Conservation (phyloP, 2,797 vertebrate genomes). For the Leucoraja ocellata region DNA sequence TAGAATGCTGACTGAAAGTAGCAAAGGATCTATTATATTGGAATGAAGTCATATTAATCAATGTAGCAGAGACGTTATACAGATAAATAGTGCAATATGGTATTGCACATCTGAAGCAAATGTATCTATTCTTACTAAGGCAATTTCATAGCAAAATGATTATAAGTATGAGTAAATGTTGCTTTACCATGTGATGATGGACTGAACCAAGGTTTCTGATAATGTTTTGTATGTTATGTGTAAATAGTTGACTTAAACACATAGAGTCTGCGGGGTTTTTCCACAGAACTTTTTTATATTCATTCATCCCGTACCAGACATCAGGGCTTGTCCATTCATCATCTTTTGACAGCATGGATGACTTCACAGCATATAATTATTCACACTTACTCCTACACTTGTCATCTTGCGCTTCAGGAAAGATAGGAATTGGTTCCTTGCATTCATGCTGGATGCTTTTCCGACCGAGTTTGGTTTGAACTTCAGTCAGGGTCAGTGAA, state of each 20-base stretch:
- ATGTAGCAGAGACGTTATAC: background rate
- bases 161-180: background rate
- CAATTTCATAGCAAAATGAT: background rate
- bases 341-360: background rate
- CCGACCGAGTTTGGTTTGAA: background rate
- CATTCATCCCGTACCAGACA: background rate
- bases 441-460: background rate
- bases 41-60: conserved; percentile 23
- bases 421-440: background rate
- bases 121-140: background rate
- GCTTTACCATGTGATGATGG: background rate
- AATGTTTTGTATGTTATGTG: background rate
- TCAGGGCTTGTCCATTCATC: background rate
- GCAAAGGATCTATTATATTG: conserved; percentile 9
- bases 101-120: background rate
- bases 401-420: background rate
- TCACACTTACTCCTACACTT: background rate
- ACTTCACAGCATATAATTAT: no score
- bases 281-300: background rate
- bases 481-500: background rate
- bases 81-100: background rate
- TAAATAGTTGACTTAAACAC: background rate
- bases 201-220: background rate
- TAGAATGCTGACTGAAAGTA: conserved; percentile 11
- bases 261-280: background rate